Conservation (phyloP, 2,888 invertebrate genomes). For the Abrostola triplasia region DNA sequence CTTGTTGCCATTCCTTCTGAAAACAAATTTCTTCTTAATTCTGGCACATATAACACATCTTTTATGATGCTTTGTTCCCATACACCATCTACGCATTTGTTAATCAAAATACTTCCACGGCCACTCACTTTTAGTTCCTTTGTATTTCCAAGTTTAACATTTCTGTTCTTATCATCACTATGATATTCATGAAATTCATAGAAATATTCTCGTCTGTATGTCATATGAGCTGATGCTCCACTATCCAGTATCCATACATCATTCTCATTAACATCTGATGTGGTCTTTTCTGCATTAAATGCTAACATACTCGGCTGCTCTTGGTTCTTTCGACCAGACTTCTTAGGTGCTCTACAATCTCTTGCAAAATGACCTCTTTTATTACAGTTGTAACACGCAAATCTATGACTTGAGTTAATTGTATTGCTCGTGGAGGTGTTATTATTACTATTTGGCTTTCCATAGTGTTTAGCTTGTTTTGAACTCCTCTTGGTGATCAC, state of each 20-base stretch:
- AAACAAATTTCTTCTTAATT: too few relatives aligned
- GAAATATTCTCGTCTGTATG: slow-evolving; percentile 46
- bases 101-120: slow-evolving; percentile 47
- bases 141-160: slow-evolving; percentile 52
- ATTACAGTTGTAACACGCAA: too few relatives aligned
- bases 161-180: slow-evolving; percentile 35
- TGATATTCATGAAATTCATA: slow-evolving; percentile 17
- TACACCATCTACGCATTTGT: slow-evolving; percentile 50
- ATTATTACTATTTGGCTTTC: too few relatives aligned
- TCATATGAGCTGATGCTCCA: slow-evolving; percentile 55
- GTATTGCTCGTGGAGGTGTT: too few relatives aligned
- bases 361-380: too few relatives aligned
- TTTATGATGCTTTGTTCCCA: slow-evolving; percentile 43
- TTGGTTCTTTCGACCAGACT: too few relatives aligned
- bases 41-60: slow-evolving; percentile 56
- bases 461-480: too few relatives aligned
- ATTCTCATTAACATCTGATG: slow-evolving; percentile 15
- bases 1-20: too few relatives aligned
- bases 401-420: too few relatives aligned
- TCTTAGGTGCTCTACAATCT: too few relatives aligned
- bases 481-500: too few relatives aligned
- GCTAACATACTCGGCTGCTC: too few relatives aligned
- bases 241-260: slow-evolving; percentile 54
- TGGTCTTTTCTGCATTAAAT: not conserved
- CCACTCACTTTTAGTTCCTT: slow-evolving; percentile 48